Evolutionary conservation across 2,797 vertebrate genomes (phyloP).

Genomic region (Paratrypauchen microcephalus): DNA sequence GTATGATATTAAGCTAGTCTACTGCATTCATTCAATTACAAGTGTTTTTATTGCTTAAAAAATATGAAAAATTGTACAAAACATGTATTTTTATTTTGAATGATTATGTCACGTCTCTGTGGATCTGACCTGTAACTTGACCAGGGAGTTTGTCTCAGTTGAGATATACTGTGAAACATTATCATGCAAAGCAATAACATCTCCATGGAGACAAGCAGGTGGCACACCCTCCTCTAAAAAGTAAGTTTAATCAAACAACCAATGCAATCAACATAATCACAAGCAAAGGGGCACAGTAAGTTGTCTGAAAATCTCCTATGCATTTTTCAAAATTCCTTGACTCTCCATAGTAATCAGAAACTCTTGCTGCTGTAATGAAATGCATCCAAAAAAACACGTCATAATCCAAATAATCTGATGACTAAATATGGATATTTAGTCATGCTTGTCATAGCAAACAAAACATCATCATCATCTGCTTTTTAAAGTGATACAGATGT

Average conservation of each 20-base stretch:
- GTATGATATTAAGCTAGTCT: background rate
- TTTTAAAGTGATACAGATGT: conserved; percentile 44
- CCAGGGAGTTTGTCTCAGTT: background rate
- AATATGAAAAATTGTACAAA: background rate
- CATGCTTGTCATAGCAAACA: conserved; percentile 55
- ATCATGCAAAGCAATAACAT: background rate
- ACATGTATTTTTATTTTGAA: background rate
- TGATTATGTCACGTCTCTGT: too few relatives aligned
- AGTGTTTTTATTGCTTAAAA: background rate
- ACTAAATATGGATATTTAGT: conserved; percentile 22
- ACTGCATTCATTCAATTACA: background rate
- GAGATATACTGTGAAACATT: background rate
- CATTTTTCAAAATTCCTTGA: background rate
- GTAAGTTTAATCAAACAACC: background rate
- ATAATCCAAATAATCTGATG: conserved; percentile 30
- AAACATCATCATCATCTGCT: conserved; percentile 44
- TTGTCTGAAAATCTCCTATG: background rate
- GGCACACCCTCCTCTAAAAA: background rate
- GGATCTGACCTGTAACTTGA: background rate
- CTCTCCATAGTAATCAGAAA: conserved; percentile 3
- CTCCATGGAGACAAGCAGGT: background rate
- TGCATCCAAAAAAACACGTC: conserved; percentile 20
- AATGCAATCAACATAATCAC: background rate
- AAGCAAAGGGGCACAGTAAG: background rate
- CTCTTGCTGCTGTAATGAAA: background rate